Evolutionary conservation across 2,113 vertebrate genomes (phyloP), one percentile per base, ranked within the genome.

Genomic region (Camelus dromedarius): DNA sequence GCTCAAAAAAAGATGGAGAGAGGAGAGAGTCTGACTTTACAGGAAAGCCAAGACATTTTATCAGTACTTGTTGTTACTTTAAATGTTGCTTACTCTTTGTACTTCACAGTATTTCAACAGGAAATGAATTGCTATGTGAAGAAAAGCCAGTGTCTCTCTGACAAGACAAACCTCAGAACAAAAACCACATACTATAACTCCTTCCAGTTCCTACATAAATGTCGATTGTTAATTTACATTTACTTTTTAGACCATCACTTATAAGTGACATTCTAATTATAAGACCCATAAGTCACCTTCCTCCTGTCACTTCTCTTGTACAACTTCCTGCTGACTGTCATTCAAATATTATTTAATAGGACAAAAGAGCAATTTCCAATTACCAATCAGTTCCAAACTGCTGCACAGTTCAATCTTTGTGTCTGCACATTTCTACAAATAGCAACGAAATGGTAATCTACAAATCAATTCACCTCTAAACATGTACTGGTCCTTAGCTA

Each of bases 271-370:
- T 77, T 94, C 93, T 96, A 96, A 95, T 95, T 93, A 77, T 67
- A 94, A 93, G 89, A 92, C 73, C 87, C 11, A 1, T 89, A 95
- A 96, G 95, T 96, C 46, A 67, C 93, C 72, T 92, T 91, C 86
- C 77, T 91, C 77, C 77, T 93, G 67, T 48, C 66, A 95, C 73
- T 84, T 69, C 72, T 91, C 58, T 42, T 73, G 30, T 5, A 84
- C 84, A 89, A 95, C 58, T 94, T 95, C 91, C 79, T 84, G 67
- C 80, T 88, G 60, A 72, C 73, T 89, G 91, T 73, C 93, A 96
- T 89, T 96, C 95, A 96, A 93, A 96, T 95, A 77, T 94, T 83
- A 95, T 58, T 96, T 84, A 91, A 96, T 38, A 95, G 85, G 92
- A 95, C 84, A 92, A 73, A 97, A 95, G 76, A 94, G 73, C 38